phyloP scores from a whole-genome alignment of 2,797 vertebrate genomes.

The Falco columbarius region DNA sequence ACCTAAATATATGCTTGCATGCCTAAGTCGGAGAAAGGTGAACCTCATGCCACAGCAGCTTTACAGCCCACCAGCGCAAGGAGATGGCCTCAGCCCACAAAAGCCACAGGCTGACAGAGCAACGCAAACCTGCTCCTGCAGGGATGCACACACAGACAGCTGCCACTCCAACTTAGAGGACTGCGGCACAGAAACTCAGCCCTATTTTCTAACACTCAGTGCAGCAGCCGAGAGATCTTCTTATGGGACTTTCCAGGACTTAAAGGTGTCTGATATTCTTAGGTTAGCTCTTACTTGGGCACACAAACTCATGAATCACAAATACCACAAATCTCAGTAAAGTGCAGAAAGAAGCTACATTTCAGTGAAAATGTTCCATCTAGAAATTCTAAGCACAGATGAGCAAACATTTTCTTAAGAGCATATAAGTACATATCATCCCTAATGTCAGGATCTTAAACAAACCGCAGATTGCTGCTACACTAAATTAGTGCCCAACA shows the following conservation, averaged over 20 bases:
- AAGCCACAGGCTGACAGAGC: neutral
- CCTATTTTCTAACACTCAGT: neutral
- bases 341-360: neutral
- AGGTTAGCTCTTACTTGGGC: neutral
- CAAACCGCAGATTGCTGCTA: neutral
- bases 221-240: neutral
- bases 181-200: neutral
- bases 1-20: rapidly evolving
- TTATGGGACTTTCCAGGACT: neutral
- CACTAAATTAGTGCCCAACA: neutral
- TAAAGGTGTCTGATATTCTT: neutral
- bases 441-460: neutral
- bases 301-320: neutral
- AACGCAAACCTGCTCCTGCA: rapidly evolving
- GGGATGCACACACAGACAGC: rapidly evolving
- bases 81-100: neutral
- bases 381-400: neutral
- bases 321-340: neutral
- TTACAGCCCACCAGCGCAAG: neutral
- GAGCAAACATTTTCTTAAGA: neutral
- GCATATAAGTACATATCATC: neutral
- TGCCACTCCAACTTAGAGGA: neutral
- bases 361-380: neutral
- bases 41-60: neutral
- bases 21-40: neutral